A percentile compares a stretch with the other conserved stretches of the same genome.
These are phyloP conservation scores for Ophioderma brevispina DNA, from an alignment of 35 echinoderm and acorn worm species.

Conservation along the genomic window DNA sequence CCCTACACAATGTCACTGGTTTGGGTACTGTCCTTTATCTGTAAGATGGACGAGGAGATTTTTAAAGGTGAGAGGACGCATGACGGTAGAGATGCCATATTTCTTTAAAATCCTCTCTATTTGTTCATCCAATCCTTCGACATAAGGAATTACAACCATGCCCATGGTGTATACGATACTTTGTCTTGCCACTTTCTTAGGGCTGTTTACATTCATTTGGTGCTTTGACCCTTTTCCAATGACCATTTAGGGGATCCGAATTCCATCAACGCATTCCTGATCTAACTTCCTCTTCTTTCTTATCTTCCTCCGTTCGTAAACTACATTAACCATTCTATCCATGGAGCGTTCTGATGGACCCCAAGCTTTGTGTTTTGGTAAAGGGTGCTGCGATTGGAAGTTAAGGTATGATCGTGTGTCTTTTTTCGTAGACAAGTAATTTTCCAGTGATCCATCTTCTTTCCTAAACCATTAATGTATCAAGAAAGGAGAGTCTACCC, in stretches of 20 bases:
- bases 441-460: not conserved
- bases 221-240: not conserved
- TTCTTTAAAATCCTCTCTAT: not conserved
- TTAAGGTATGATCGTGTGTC: not conserved
- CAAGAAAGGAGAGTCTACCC: not conserved
- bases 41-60: not conserved
- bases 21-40: not conserved
- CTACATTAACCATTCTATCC: not conserved
- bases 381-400: not conserved
- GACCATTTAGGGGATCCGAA: not conserved
- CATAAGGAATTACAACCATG: too few relatives aligned
- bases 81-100: not conserved
- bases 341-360: not conserved
- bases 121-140: not conserved
- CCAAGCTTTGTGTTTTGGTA: not conserved
- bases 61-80: not conserved
- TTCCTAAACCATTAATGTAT: not conserved
- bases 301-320: not conserved
- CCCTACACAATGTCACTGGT: not conserved
- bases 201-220: too few relatives aligned
- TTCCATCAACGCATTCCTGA: not conserved
- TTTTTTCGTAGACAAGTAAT: not conserved
- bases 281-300: not conserved
- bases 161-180: too few relatives aligned
- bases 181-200: too few relatives aligned